Conservation (phyloP, 2,888 invertebrate genomes). For the Tinea trinotella region DNA sequence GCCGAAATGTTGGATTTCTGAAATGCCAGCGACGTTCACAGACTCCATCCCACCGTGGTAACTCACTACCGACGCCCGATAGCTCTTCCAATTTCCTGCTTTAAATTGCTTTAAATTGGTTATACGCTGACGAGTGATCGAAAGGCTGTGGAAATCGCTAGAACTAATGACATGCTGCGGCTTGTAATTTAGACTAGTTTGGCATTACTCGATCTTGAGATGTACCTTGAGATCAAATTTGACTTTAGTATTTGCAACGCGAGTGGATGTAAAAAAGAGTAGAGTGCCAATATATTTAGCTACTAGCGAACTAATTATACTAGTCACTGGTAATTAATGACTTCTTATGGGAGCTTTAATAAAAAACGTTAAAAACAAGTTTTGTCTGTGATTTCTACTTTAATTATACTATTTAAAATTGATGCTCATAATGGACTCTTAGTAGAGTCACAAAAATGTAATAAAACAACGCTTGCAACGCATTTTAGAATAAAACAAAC, state of each 20-base stretch:
- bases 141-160: constrained; percentile 30
- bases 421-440: too few relatives aligned
- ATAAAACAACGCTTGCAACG: too few relatives aligned
- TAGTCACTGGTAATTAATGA: constrained; percentile 49
- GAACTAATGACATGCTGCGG: constrained; percentile 24
- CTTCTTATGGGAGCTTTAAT: constrained; percentile 38
- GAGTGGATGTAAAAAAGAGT: not conserved
- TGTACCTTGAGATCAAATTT: too few relatives aligned
- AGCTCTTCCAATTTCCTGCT: constrained; percentile 71
- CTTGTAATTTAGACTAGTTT: not conserved
- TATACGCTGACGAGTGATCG: constrained; percentile 65
- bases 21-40: constrained; percentile 55
- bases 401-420: too few relatives aligned
- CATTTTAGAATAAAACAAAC: too few relatives aligned
- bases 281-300: constrained; percentile 12
- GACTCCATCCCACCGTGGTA: constrained; percentile 20
- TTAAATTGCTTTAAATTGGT: constrained; percentile 71
- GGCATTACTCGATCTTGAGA: too few relatives aligned
- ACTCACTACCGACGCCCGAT: constrained; percentile 40
- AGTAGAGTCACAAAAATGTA: too few relatives aligned
- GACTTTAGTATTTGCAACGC: not conserved
- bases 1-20: constrained; percentile 63
- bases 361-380: not conserved
- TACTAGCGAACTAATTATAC: constrained; percentile 63
- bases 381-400: too few relatives aligned